Evolutionary conservation across 2,113 vertebrate species (phyloP).

Genomic region (Centropus unirufus): DNA sequence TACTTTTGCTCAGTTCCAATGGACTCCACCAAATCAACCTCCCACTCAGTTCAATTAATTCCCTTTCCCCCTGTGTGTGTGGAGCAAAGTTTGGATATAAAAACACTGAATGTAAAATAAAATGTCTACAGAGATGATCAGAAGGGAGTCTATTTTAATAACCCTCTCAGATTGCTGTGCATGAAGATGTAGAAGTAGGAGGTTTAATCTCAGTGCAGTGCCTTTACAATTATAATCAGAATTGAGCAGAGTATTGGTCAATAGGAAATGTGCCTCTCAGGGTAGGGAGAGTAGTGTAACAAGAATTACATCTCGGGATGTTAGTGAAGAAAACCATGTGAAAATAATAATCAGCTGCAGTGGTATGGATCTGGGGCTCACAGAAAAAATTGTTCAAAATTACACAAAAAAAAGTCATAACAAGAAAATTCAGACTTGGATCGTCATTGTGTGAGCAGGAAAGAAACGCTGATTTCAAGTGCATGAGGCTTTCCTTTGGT

Average conservation of each 20-base stretch:
- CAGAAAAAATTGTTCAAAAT: background rate
- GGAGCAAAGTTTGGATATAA: slow-evolving; percentile 64
- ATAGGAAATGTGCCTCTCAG: slow-evolving; percentile 46
- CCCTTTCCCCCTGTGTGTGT: slow-evolving; percentile 54
- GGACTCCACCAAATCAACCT: slow-evolving; percentile 65
- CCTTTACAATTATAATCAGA: slow-evolving; percentile 74
- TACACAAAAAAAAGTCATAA: slow-evolving; percentile 26
- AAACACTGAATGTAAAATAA: slow-evolving; percentile 70
- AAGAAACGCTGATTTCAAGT: background rate
- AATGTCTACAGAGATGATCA: slow-evolving; percentile 67
- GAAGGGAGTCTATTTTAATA: slow-evolving; percentile 73
- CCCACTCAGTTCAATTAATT: slow-evolving; percentile 74
- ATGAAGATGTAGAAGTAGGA: slow-evolving; percentile 46
- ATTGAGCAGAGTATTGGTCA: slow-evolving; percentile 69
- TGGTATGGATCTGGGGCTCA: slow-evolving; percentile 7
- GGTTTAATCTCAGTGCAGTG: slow-evolving; percentile 65
- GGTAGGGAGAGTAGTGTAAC: slow-evolving; percentile 50
- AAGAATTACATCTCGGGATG: slow-evolving; percentile 55
- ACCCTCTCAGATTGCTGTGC: slow-evolving; percentile 57
- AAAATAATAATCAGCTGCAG: slow-evolving; percentile 56
- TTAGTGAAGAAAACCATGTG: slow-evolving; percentile 45
- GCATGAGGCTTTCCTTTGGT: background rate
- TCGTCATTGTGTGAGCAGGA: background rate
- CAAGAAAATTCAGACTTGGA: background rate
- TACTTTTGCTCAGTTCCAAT: slow-evolving; percentile 37